These are phyloP conservation scores for Chrysogorgia sp. DNA, from an alignment of 92 coral and sea anemone species.

Conservation along the genomic window DNA sequence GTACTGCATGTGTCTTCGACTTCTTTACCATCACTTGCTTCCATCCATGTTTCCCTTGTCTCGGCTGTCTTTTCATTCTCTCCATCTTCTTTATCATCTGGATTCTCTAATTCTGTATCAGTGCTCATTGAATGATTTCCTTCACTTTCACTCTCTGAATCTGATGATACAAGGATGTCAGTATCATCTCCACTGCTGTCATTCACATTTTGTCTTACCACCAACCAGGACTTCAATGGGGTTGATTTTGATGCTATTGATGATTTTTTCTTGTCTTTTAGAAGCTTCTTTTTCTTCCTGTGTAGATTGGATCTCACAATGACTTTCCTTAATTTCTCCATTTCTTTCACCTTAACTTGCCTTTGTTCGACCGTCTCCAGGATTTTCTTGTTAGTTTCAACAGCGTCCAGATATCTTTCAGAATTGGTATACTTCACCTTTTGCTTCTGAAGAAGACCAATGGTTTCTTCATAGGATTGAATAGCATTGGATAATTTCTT, in stretches of 20 bases:
- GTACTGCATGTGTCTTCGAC: not conserved
- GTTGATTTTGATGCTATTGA: not conserved
- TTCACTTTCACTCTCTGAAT: slow-evolving; percentile 8
- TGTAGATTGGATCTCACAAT: slow-evolving; percentile 22
- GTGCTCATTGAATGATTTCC: not conserved
- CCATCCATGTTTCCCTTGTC: not conserved
- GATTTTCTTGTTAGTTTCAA: slow-evolving; percentile 53
- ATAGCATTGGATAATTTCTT: slow-evolving; percentile 8
- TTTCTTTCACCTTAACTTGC: slow-evolving; percentile 37
- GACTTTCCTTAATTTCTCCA: slow-evolving; percentile 41
- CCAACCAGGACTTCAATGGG: slow-evolving; percentile 12
- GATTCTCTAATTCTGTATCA: too few species aligned
- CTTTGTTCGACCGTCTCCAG: slow-evolving; percentile 34
- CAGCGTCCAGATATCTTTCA: slow-evolving; percentile 65
- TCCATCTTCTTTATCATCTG: slow-evolving; percentile 1
- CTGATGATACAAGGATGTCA: slow-evolving; percentile 33
- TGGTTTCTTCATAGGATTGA: slow-evolving; percentile 22
- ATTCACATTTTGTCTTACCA: not conserved
- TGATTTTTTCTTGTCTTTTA: slow-evolving; percentile 9
- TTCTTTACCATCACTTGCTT: slow-evolving; percentile 6
- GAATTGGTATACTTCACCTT: slow-evolving; percentile 45
- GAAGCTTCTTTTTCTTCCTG: slow-evolving; percentile 8
- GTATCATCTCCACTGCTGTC: slow-evolving; percentile 51
- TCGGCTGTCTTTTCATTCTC: slow-evolving; percentile 10
- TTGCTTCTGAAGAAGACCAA: slow-evolving; percentile 23